Base-by-base conservation (phyloP, 2,888 invertebrate genomes). In the Orchestes rusci region DNA sequence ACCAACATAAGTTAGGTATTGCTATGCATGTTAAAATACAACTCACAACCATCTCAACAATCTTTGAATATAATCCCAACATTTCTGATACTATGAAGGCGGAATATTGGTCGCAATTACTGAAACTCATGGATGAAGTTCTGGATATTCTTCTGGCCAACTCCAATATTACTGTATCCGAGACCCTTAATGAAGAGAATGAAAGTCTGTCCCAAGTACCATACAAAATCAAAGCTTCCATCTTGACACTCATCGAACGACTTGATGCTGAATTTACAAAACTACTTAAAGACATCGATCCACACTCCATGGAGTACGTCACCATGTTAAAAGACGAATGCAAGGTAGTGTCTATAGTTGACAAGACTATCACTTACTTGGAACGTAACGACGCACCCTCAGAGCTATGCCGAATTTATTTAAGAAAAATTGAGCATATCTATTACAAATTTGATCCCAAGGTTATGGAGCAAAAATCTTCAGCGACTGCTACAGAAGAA, bases 201-300 rank as follows among this genome's bases (percentile, higher is more conserved):
- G 96, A 96, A 64, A 80, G 82, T 54, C 80, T 88, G 30, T 80
- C 81, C 16, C 77, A 78, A 1, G 58, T 81, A 0, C 88, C 87
- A 0, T 90, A 73, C 60, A 76, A 75, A 48, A 79, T 91, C 1
- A 82, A 93, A 20, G 97, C 96, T 0, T 97, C 96, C 62, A 79
- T 94, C 1, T 71, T 99, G 38, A 93, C 97, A 0, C 82, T 93
- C 3, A 81, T 97, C 0, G 97, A 99, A 65, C 78, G 43, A 4
- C 76, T 99, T 52, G 97, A 97, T 64, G 96, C 96, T 63, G 99
- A 99, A 67, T 96, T 96, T 63, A 92, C 84, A 1, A 99, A 99
- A 67, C 77, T 99, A 56, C 72, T 99, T 35, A 99, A 99, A 66
- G 94, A 94, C 65, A 93, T 93, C 60, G 96, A 97, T 69, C 95